phyloP scores from a whole-genome alignment of 2,797 vertebrate genomes.

The Gephyroberyx darwinii region DNA sequence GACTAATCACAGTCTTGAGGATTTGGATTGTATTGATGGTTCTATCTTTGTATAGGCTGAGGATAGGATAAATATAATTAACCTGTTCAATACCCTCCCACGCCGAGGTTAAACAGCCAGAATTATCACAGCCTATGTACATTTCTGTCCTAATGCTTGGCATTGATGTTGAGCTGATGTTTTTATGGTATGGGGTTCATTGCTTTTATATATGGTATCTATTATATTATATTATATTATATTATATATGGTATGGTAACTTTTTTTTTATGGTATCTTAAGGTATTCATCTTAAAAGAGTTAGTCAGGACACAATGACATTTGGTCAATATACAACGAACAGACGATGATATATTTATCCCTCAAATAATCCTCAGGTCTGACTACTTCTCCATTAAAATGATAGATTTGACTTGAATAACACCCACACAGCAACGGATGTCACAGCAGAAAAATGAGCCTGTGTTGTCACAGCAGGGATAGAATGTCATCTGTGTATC shows the following conservation, averaged over 20 bases:
- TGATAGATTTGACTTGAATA: conserved; percentile 82
- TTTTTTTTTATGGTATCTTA: conserved; percentile 48
- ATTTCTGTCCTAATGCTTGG: conserved; percentile 29
- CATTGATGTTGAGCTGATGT: conserved; percentile 39
- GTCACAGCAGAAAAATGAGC: conserved; percentile 79
- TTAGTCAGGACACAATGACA: conserved; percentile 68
- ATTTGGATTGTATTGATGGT: conserved; percentile 71
- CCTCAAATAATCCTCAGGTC: conserved; percentile 81
- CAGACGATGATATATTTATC: conserved; percentile 79
- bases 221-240: no score
- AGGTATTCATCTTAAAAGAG: conserved; percentile 72
- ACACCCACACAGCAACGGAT: conserved; percentile 77
- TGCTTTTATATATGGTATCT: conserved; percentile 40
- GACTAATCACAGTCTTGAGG: conserved; percentile 52
- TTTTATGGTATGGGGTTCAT: conserved; percentile 34
- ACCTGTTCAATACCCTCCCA: conserved; percentile 69
- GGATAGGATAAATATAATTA: conserved; percentile 66
- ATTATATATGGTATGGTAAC: no score
- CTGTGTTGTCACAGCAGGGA: conserved; percentile 77
- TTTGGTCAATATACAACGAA: conserved; percentile 71
- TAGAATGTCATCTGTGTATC: conserved; percentile 83
- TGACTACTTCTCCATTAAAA: conserved; percentile 83
- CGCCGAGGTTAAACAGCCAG: conserved; percentile 67
- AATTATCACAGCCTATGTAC: conserved; percentile 63
- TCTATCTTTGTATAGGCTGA: conserved; percentile 59